These are phyloP conservation scores for Notiomystis cincta DNA, from an alignment of 2,113 vertebrate species.

Conservation along the genomic window DNA sequence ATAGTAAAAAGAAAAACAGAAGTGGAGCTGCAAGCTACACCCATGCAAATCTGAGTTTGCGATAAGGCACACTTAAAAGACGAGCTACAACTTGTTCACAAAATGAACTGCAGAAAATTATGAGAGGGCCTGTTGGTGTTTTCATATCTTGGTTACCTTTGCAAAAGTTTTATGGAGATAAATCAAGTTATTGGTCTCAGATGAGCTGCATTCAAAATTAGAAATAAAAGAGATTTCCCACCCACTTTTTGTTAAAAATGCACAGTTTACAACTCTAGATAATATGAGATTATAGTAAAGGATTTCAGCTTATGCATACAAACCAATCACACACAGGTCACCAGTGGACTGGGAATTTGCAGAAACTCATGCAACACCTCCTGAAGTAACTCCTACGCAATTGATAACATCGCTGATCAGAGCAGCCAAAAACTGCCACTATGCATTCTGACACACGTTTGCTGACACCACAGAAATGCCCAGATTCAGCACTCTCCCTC, in stretches of 20 bases:
- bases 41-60: neutral
- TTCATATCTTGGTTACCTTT: neutral
- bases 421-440: neutral
- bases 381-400: neutral
- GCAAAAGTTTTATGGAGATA: neutral
- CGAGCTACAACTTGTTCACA: neutral
- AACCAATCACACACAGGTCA: neutral
- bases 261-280: neutral
- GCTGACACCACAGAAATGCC: neutral
- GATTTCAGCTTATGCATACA: neutral
- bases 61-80: neutral
- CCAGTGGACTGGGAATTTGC: neutral
- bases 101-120: neutral
- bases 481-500: neutral
- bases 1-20: neutral
- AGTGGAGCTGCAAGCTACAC: neutral
- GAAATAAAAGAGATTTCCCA: neutral
- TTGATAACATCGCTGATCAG: neutral
- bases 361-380: neutral
- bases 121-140: neutral
- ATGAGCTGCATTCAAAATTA: neutral
- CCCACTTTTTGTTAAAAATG: neutral
- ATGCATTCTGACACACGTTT: neutral
- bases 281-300: neutral
- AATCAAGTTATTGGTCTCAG: neutral